Evolutionary conservation across 2,797 vertebrate species (phyloP), one percentile per base, ranked within the genome.

Genomic region (Brotula barbata): DNA sequence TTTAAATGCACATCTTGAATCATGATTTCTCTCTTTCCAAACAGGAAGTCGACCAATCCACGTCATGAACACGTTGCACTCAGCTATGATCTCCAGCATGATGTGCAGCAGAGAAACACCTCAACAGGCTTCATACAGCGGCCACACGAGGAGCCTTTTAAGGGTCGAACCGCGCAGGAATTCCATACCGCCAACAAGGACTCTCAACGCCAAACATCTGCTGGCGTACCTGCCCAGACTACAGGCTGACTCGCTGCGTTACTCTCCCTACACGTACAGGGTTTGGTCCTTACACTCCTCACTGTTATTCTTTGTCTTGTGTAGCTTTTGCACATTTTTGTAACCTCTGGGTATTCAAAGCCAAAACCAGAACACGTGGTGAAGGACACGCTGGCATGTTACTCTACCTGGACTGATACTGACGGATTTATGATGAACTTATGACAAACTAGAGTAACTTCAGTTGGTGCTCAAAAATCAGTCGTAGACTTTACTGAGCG

Each of bases 221-320:
- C 79, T 91, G 77, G 89, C 91, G 0, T 90, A 90, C 71, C 82
- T 93, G 47, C 90, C 89, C 0, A 83, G 89, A 67, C 85, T 89
- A 0, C 80, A 80, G 21, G 56, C 81, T 0, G 83, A 89, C 40
- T 70, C 73, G 2, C 40, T 73, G 52, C 67, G 15, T 11, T 87
- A 84, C 9, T 71, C 78, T 68, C 81, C 89, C 17, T 87, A 89
- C 72, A 73, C 84, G 4, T 75, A 78, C 63, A 85, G 91, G 90
- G 91, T 91, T 58, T 22, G 12, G 17, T 12, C 48, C 0, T 46
- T 6, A 41, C 12, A 19, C 28, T 28, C 28, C 3, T 28, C 23
- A 0, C 11, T 48, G 11, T 31, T 42, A 33, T 28, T 4, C 8
- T 4, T 28, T 2, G 6, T 7, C 6, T 33, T 9, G 11, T 28